Base-by-base conservation (phyloP, 2,888 invertebrate species). In the Ypsolopha sequella region DNA sequence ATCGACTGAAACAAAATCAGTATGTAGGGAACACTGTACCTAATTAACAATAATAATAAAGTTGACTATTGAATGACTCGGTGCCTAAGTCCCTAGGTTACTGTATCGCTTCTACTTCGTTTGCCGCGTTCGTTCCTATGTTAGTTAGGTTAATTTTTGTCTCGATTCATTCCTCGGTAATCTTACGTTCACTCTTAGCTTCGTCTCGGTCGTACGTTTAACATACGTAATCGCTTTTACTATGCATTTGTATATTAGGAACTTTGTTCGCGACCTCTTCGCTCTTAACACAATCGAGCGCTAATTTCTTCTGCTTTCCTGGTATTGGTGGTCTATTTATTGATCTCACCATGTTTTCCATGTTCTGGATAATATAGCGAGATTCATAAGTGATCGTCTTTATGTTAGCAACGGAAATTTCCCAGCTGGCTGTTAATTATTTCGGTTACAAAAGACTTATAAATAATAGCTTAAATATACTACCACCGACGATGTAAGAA, bases 61-160 rank as follows among this genome's bases (percentile, higher is more conserved):
- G 66, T 71, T 62, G 75, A 70, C 60, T 70, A 63, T 68, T 60
- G 61, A 66, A 66, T 68, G 6, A 6, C 14, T 74, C 71, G 78
- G 79, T 73, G 78, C 76, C 73, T 67, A 24, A 24, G 61, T 69
- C 72, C 60, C 64, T 81, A 82, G 81, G 76, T 80, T 80, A 80
- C 73, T 36, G 73, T 73, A 24, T 66, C 70, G 72, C 63, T 63
- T 60, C 65, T 59, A 57, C 57, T 58, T 58, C 56, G 57, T 69
- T 70, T 62, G 66, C 66, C 69, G 58, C 60, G 57, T 63, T 75
- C 73, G 80, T 81, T 82, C 81, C 81, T 82, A 78, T 73, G 66
- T 79, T 79, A 78, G 74, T 81, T 85, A 82, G 78, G 75, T 81
- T 54, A 74, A 73, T 78, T 71, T 24, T 24, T 73, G 68, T 80